A percentile compares a stretch with the other conserved stretches of the same genome.
These are phyloP conservation scores for Henricia sp. DNA, from an alignment of 53 echinoderm and acorn worm species.

Conservation along the genomic window DNA sequence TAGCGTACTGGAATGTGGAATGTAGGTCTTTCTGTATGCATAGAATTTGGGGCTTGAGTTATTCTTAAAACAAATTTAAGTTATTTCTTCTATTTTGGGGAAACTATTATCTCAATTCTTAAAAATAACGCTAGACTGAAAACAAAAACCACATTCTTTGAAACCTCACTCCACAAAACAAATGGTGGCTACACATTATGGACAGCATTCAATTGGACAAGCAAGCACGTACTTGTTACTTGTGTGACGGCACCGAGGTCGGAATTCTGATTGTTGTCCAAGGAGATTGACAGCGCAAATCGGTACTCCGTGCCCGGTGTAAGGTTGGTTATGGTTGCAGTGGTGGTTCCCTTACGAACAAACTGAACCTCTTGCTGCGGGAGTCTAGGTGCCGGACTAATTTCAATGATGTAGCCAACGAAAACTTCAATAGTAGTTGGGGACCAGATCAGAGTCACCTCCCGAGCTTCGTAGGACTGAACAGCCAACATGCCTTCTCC, in stretches of 20 bases:
- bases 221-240: slow-evolving; percentile 19
- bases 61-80: no score
- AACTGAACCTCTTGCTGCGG: background rate
- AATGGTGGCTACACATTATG: no score
- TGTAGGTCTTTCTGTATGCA: no score
- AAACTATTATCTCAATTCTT: no score
- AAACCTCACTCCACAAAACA: no score
- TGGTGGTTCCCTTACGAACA: background rate
- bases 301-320: slow-evolving; percentile 61
- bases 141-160: no score
- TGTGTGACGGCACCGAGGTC: background rate
- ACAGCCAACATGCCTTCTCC: slow-evolving; percentile 10
- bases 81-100: no score
- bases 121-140: no score
- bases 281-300: slow-evolving; percentile 42
- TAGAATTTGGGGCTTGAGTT: no score
- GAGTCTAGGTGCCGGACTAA: background rate
- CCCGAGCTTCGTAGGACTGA: slow-evolving; percentile 21
- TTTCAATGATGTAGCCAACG: slow-evolving; percentile 21
- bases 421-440: background rate
- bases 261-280: background rate
- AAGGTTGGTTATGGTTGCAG: slow-evolving; percentile 22
- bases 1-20: no score
- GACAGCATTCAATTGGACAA: no score
- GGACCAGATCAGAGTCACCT: slow-evolving; percentile 26